Evolutionary conservation across 2,113 vertebrate species (phyloP).

Genomic region (Chlamydotis undulata): DNA sequence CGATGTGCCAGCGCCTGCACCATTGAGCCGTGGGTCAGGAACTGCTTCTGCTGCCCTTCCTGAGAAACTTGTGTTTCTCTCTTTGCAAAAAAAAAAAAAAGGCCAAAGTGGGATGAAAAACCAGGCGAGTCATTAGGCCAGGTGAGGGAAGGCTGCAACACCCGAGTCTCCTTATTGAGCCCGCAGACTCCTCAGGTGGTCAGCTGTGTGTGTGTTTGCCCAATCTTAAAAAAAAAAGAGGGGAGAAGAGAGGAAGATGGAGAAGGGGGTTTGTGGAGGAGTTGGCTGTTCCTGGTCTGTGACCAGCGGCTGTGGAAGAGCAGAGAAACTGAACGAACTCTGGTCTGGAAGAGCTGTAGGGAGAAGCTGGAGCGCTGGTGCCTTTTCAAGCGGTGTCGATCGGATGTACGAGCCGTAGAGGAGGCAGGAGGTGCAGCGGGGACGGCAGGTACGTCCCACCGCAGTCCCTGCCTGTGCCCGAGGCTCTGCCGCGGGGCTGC

Average conservation of each 20-base stretch:
- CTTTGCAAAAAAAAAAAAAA: background rate
- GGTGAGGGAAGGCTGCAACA: background rate
- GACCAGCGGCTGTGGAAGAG: background rate
- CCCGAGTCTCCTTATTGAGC: too few species aligned
- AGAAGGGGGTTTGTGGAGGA: background rate
- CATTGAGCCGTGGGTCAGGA: rapidly evolving
- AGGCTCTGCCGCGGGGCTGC: background rate
- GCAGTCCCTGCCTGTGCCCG: rapidly evolving
- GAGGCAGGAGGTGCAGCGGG: background rate
- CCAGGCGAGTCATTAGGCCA: background rate
- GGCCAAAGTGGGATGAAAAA: too few species aligned
- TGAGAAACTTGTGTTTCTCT: background rate
- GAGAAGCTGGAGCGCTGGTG: background rate
- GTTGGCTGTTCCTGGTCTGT: background rate
- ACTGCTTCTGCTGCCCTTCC: background rate
- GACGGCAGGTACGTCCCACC: too few species aligned
- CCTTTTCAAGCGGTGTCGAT: too few species aligned
- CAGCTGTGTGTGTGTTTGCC: too few species aligned
- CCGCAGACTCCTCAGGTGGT: too few species aligned
- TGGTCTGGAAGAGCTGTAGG: background rate
- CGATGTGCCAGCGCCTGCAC: rapidly evolving
- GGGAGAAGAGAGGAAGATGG: background rate
- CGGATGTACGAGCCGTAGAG: background rate
- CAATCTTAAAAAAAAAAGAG: too few species aligned
- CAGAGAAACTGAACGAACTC: background rate